Evolutionary conservation across 2,797 vertebrate genomes (phyloP).

Genomic region (Paratrypauchen microcephalus): DNA sequence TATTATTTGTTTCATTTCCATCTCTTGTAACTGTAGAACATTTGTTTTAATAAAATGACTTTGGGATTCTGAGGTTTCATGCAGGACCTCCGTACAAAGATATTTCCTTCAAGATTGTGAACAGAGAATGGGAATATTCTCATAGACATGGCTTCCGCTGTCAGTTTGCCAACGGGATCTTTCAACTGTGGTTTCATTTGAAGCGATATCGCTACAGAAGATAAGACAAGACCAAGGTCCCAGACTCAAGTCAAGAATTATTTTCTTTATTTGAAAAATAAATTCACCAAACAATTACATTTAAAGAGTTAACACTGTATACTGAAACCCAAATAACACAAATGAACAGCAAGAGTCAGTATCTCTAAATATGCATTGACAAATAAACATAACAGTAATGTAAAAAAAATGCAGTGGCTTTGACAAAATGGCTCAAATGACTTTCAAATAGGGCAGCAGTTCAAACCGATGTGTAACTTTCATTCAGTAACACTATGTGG

Average conservation of each 20-base stretch:
- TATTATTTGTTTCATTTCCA: too few species aligned
- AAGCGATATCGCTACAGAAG: conserved; percentile 96
- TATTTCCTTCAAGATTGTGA: conserved; percentile 98
- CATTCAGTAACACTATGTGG: not conserved
- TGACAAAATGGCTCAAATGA: not conserved
- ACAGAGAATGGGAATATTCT: conserved; percentile 97
- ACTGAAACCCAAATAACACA: not conserved
- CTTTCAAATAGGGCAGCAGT: not conserved
- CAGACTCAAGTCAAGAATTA: not conserved
- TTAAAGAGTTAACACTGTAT: not conserved
- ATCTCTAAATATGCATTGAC: not conserved
- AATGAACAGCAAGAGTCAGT: not conserved
- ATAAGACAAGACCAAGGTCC: conserved; percentile 56
- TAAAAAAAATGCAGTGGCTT: not conserved
- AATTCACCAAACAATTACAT: not conserved
- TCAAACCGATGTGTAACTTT: not conserved
- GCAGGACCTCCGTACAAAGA: conserved; percentile 96
- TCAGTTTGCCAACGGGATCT: conserved; percentile 97
- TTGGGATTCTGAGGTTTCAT: conserved; percentile 93
- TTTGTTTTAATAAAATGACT: conserved; percentile 98
- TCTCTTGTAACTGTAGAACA: too few species aligned
- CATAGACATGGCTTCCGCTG: conserved; percentile 97
- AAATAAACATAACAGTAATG: not conserved
- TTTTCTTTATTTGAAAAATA: conserved; percentile 11
- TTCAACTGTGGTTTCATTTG: conserved; percentile 99